Evolutionary conservation across 2,113 vertebrate genomes (phyloP), one percentile per base, ranked within the genome.

Genomic region (Alethe diademata): DNA sequence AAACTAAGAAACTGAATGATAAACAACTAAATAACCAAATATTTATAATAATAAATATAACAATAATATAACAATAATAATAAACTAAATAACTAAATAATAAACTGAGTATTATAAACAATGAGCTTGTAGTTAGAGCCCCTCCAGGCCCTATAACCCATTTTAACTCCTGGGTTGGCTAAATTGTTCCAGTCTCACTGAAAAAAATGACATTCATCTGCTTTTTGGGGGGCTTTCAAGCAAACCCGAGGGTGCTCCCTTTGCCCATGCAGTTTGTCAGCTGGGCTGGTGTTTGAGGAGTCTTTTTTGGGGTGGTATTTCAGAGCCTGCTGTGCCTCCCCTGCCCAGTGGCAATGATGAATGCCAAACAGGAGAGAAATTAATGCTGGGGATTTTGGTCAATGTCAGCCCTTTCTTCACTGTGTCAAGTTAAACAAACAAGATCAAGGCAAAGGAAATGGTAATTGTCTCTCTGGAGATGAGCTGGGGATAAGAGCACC

Each of bases 381-480:
- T 99, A 99, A 99, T 99, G 99, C 98, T 98, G 98, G 98, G 97
- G 98, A 98, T 98, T 98, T 98, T 98, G 99, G 98, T 99, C 99
- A 99, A 98, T 99, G 99, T 99, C 98, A 98, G 98, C 98, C 98
- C 98, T 99, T 99, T 99, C 98, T 99, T 99, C 99, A 98, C 98
- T 97, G 98, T 99, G 99, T 99, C 99, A 99, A 99, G 98, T 99
- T 99, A 99, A 99, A 99, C 99, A 99, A 99, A 99, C 99, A 99
- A 99, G 98, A 99, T 99, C 98, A 99, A 99, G 98, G 98, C 97
- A 98, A 96, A 98, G 98, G 96, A 98, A 97, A 99, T 99, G 98
- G 98, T 99, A 99, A 99, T 99, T 99, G 98, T 98, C 98, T 98
- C 98, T 98, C 98, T 97, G 76, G 98, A 99, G 98, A 99, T 98